phyloP scores from a whole-genome alignment of 2,888 invertebrate species.

The Myopa testacea region DNA sequence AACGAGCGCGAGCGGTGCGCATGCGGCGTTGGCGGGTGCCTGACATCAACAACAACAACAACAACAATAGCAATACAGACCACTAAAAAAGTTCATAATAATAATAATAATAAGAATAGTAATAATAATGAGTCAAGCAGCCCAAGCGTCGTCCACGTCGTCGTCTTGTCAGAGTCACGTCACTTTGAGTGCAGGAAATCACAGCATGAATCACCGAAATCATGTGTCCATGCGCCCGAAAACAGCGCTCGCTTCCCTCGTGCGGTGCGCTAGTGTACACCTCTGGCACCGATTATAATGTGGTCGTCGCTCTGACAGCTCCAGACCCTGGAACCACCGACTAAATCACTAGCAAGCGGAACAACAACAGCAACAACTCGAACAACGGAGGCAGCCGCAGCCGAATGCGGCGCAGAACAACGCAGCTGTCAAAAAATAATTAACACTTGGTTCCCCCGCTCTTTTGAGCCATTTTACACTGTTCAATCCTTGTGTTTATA shows the following conservation, averaged over 20 bases:
- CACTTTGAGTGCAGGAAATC: slow-evolving; percentile 61
- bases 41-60: slow-evolving; percentile 52
- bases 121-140: slow-evolving; percentile 39
- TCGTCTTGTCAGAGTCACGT: slow-evolving; percentile 63
- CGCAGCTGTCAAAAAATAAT: too few species aligned
- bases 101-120: slow-evolving; percentile 55
- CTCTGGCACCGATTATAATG: not conserved
- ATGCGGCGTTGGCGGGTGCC: slow-evolving; percentile 41
- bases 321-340: not conserved
- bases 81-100: slow-evolving; percentile 35
- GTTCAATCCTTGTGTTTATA: too few species aligned
- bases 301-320: slow-evolving; percentile 12
- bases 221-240: slow-evolving; percentile 38
- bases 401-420: too few species aligned
- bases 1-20: slow-evolving; percentile 14
- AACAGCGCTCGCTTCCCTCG: slow-evolving; percentile 17
- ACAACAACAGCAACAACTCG: not conserved
- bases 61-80: slow-evolving; percentile 42
- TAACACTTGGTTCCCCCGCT: too few species aligned
- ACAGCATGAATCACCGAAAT: slow-evolving; percentile 61
- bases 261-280: not conserved
- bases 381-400: too few species aligned
- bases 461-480: too few species aligned
- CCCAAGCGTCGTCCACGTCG: slow-evolving; percentile 43
- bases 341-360: not conserved